Evolutionary conservation across 2,797 vertebrate species (phyloP).

Genomic region (Enteromius viviparus): DNA sequence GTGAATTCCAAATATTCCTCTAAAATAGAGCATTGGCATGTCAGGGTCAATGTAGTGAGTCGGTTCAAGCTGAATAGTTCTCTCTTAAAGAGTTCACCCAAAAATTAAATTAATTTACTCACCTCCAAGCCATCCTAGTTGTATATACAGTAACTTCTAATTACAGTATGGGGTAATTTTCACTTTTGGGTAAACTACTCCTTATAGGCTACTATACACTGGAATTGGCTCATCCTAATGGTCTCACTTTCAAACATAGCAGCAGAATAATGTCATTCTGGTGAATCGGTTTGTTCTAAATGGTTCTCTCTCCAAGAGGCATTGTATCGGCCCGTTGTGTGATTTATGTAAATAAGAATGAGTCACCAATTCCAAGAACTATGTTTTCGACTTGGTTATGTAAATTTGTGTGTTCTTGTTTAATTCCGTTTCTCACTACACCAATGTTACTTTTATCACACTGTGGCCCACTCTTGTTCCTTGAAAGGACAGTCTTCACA

Average conservation of each 20-base stretch:
- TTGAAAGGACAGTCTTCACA: not conserved
- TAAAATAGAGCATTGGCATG: not conserved
- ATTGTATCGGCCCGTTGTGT: not conserved
- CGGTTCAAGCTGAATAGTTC: not conserved
- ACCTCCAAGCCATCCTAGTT: too few species aligned
- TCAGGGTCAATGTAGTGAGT: not conserved
- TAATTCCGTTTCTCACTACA: not conserved
- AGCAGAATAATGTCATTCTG: not conserved
- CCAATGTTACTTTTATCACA: not conserved
- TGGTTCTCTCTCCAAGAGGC: not conserved
- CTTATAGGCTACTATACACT: not conserved
- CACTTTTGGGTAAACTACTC: too few species aligned
- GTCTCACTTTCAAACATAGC: not conserved
- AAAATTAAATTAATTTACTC: too few species aligned
- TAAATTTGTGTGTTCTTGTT: not conserved
- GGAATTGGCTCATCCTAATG: not conserved
- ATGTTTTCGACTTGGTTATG: not conserved
- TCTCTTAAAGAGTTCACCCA: not conserved
- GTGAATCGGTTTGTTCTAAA: not conserved
- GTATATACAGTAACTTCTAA: too few species aligned
- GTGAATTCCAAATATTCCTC: not conserved
- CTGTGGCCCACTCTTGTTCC: not conserved
- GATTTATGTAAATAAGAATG: not conserved
- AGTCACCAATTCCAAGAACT: not conserved
- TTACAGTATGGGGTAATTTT: too few species aligned